Conservation (phyloP, 2,797 vertebrate species). For the Phoxinus dragarum region DNA sequence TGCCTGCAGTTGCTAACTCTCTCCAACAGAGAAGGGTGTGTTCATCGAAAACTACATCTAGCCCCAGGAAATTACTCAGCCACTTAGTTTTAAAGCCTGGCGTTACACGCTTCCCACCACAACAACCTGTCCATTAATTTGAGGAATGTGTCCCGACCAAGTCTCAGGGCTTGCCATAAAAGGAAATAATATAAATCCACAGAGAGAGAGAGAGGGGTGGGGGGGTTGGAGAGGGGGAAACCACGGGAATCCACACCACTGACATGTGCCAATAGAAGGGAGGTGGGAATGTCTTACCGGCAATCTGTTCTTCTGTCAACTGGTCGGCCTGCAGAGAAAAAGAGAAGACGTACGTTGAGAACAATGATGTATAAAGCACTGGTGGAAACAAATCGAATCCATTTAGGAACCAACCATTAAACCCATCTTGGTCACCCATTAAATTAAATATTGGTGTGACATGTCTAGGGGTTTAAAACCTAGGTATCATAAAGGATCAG, state of each 20-base stretch:
- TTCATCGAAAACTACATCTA: conserved; percentile 41
- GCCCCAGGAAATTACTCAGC: conserved; percentile 58
- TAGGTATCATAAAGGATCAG: background rate
- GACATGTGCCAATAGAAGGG: conserved; percentile 63
- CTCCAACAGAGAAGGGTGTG: conserved; percentile 33
- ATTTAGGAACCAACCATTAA: background rate
- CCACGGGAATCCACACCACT: conserved; percentile 67
- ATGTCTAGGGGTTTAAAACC: background rate
- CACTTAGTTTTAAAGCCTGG: background rate
- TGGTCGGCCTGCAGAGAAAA: conserved; percentile 90
- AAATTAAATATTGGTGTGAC: background rate
- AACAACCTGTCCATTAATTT: conserved; percentile 76
- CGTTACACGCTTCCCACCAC: conserved; percentile 20
- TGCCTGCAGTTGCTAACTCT: conserved; percentile 39
- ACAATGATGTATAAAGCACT: background rate
- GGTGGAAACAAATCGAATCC: background rate
- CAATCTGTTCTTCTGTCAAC: conserved; percentile 99
- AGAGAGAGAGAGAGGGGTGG: conserved; percentile 45
- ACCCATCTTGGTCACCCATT: background rate
- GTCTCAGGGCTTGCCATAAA: conserved; percentile 77
- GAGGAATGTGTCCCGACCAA: conserved; percentile 68
- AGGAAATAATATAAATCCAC: conserved; percentile 81
- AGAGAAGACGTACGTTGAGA: conserved; percentile 7
- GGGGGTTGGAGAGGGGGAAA: conserved; percentile 24
- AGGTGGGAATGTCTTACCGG: conserved; percentile 85